phyloP scores from a whole-genome alignment of 2,113 vertebrate species.

The Dicerorhinus sumatrensis region DNA sequence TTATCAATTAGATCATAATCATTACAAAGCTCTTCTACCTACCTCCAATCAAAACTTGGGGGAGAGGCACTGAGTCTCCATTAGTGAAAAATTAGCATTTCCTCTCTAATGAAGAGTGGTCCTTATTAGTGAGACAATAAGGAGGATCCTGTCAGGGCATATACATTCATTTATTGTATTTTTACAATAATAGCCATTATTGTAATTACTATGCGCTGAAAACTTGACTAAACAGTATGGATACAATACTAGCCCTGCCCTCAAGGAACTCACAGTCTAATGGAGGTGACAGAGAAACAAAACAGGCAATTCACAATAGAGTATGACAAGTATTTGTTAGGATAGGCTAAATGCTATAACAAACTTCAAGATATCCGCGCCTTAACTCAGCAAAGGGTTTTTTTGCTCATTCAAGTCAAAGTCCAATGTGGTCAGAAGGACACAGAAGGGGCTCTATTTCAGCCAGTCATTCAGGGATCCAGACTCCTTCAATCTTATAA shows the following conservation, averaged over 20 bases:
- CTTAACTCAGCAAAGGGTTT: constrained; percentile 10
- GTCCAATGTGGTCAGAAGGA: background rate
- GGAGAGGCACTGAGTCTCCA: background rate
- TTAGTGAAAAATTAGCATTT: background rate
- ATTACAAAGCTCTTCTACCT: constrained; percentile 13
- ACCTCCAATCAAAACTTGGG: constrained; percentile 16
- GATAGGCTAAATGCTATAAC: constrained; percentile 10
- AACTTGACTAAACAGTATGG: background rate
- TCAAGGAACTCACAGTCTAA: constrained; percentile 39
- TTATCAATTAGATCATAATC: constrained; percentile 1
- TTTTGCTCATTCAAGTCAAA: constrained; percentile 23
- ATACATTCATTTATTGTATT: background rate
- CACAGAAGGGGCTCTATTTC: background rate
- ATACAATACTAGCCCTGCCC: background rate
- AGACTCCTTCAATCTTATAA: background rate
- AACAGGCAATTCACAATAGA: background rate
- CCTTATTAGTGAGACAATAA: constrained; percentile 25
- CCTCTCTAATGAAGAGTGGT: background rate
- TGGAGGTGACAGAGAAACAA: constrained; percentile 40
- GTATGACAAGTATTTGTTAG: constrained; percentile 13
- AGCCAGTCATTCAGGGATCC: background rate
- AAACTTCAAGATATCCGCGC: constrained; percentile 26
- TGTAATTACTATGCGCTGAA: background rate
- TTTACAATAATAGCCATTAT: background rate
- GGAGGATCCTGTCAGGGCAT: background rate